Base-by-base conservation (phyloP, 1,140 invertebrate species). In the Drosophila serrata region DNA sequence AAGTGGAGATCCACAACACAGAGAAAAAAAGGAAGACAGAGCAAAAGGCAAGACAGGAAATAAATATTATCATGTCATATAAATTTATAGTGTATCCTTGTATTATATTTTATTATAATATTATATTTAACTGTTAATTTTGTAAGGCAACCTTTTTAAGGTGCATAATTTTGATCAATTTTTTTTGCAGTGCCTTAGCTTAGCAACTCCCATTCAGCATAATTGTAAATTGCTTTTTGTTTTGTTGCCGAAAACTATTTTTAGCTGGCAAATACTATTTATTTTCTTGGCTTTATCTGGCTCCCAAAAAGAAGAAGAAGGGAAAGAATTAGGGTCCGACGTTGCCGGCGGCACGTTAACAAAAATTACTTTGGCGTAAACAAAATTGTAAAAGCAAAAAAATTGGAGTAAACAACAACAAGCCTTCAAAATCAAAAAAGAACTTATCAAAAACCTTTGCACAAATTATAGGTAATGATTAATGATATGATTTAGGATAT, bases 261-360 rank as follows among this genome's bases (percentile, higher is more conserved):
- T 87, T 82, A 82, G 61, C 58, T 45, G 48, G 24, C 45, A 74
- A 82, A 61, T 63, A 51, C 22, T 33, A 45, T 46, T 72, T 39
- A 48, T 31, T 55, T 33, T 33, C 35, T 59, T 51, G 12, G 60
- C 79, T 63, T 86, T 87, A 85, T 85, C 82, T 81, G 33, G 27
- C 49, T 61, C 24, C 19, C 31, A 64, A 57, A 39, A 75, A 64
- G 57, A 61, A 64, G 37, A 55, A 51, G 37, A 17, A 7, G 22
- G 24, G 3, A 22, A 24, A 49, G 65, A 78, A 81, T 46, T 68
- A 81, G 67, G 67, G 74, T 64, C 45, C 43, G 61, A 87, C 82
- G 82, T 86, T 86, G 57, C 56, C 48, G 42, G 58, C 64, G 79
- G 79, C 82, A 86, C 82, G 82, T 87, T 87, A 68, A 45, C 82